These are phyloP conservation scores for Ylistrum balloti DNA, from an alignment of 1,140 invertebrate genomes.

Conservation along the genomic window DNA sequence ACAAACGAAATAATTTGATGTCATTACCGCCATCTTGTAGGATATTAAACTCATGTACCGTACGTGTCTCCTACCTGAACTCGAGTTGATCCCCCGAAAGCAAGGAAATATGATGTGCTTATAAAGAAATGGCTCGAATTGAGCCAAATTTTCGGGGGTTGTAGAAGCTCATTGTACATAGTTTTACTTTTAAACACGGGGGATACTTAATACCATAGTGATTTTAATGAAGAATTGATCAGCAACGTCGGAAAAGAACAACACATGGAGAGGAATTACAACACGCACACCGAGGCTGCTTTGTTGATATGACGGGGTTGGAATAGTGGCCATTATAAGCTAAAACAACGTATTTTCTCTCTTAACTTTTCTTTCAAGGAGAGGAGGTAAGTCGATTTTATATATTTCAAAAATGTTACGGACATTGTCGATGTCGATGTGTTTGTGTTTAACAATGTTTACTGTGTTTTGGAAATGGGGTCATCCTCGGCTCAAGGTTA, in stretches of 20 bases:
- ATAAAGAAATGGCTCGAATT: constrained; percentile 60
- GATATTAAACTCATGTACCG: background rate
- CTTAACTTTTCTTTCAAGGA: constrained; percentile 33
- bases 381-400: background rate
- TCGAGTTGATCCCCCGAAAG: constrained; percentile 65
- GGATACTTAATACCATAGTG: constrained; percentile 52
- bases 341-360: constrained; percentile 41
- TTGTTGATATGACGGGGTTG: constrained; percentile 48
- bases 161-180: constrained; percentile 60
- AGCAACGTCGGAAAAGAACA: constrained; percentile 51
- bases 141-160: constrained; percentile 75
- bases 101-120: constrained; percentile 57
- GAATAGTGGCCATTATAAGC: background rate
- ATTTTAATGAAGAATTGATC: constrained; percentile 49
- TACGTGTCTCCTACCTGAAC: constrained; percentile 61
- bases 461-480: constrained; percentile 37
- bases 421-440: background rate
- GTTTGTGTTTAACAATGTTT: background rate
- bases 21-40: constrained; percentile 36
- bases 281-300: constrained; percentile 42
- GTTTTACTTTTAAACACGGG: constrained; percentile 53
- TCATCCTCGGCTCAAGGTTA: constrained; percentile 10
- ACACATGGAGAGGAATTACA: constrained; percentile 53
- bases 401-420: background rate
- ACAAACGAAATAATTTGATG: background rate